Percentiles rank a stretch among this genome's conserved stretches.
Evolutionary conservation across 2,113 vertebrate genomes (phyloP).

Genomic region (Proteles cristata): DNA sequence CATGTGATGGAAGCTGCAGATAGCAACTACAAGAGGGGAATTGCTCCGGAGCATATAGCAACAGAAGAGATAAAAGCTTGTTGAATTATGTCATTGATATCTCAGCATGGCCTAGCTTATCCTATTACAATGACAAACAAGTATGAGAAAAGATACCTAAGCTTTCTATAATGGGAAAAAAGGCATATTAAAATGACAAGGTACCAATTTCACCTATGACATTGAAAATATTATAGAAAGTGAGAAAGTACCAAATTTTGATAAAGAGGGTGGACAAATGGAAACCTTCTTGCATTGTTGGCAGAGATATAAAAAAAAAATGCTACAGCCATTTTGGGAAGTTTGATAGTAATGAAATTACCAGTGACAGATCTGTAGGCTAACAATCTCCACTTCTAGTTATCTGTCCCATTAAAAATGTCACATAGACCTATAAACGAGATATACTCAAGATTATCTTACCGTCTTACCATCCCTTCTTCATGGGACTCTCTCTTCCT

Average conservation of each 20-base stretch:
- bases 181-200: background rate
- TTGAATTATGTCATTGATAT: background rate
- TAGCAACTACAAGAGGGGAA: background rate
- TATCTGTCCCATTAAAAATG: background rate
- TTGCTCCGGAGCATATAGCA: background rate
- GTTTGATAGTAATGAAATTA: constrained; percentile 3
- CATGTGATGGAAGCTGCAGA: background rate
- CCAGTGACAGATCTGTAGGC: background rate
- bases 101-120: background rate
- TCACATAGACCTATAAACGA: background rate
- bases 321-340: background rate
- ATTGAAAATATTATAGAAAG: background rate
- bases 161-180: background rate
- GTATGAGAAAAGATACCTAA: background rate
- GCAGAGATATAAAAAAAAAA: background rate
- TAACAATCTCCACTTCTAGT: background rate
- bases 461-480: background rate
- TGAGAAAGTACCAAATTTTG: background rate
- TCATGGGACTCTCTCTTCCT: background rate
- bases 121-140: background rate
- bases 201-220: background rate
- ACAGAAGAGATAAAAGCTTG: background rate
- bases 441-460: background rate
- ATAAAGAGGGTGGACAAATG: background rate
- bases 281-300: background rate